Conservation (phyloP, 92 coral and sea anemone species). For the Bergia puertoricense region DNA sequence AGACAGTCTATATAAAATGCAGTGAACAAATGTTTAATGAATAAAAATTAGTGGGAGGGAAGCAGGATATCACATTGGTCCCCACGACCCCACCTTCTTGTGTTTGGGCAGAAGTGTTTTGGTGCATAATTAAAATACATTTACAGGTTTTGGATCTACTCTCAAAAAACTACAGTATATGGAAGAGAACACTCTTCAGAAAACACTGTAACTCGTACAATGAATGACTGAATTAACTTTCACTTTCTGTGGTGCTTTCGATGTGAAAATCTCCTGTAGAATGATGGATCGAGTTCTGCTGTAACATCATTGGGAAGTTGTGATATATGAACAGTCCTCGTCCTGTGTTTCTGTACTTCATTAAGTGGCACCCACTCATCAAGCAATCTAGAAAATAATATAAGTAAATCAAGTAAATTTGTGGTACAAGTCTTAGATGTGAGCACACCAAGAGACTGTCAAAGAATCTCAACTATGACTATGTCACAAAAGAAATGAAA, state of each 20-base stretch:
- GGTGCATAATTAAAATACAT: background rate
- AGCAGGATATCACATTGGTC: background rate
- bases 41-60: background rate
- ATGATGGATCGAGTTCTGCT: constrained; percentile 96
- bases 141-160: background rate
- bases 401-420: background rate
- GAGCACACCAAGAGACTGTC: too few relatives aligned
- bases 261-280: constrained; percentile 86
- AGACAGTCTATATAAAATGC: background rate
- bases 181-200: background rate
- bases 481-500: too few relatives aligned
- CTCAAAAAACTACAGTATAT: too few relatives aligned
- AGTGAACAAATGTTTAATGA: background rate
- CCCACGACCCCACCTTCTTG: background rate
- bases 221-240: background rate
- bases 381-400: constrained; percentile 63
- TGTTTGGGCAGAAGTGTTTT: background rate
- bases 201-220: background rate
- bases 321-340: constrained; percentile 78
- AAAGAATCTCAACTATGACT: too few relatives aligned
- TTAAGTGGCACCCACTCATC: constrained; percentile 92
- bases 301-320: constrained; percentile 86
- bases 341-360: constrained; percentile 73
- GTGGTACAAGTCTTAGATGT: too few relatives aligned
- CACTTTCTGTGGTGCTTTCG: constrained; percentile 87